Percentiles rank a stretch among this genome's conserved stretches.
Conservation (phyloP, 2,888 invertebrate species). For the Microctonus aethiopoides region DNA sequence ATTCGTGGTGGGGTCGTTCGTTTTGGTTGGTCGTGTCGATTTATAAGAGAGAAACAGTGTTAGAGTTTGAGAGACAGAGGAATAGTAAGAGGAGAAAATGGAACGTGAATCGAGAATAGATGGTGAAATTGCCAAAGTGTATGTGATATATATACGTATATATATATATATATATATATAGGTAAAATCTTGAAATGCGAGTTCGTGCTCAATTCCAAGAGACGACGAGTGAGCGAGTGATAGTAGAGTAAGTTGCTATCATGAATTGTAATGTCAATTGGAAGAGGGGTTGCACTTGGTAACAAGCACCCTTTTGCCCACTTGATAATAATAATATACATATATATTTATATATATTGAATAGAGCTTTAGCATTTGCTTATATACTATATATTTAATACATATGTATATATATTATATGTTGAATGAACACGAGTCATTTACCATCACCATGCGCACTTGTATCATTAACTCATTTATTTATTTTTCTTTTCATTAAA, state of each 20-base stretch:
- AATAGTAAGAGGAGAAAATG: no score
- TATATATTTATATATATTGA: neutral
- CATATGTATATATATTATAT: neutral
- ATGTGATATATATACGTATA: no score
- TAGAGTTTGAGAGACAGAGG: no score
- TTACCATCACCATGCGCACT: constrained; percentile 2
- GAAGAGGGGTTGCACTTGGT: neutral
- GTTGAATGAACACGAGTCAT: neutral
- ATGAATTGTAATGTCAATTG: constrained; percentile 25
- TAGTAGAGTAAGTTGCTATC: constrained; percentile 1
- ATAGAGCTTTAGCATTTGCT: neutral
- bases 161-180: no score
- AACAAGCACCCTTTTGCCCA: constrained; percentile 7
- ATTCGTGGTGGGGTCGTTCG: no score
- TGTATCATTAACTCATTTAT: neutral
- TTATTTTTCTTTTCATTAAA: neutral
- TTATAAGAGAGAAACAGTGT: no score
- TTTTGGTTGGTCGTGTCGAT: no score
- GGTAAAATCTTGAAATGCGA: constrained; percentile 6
- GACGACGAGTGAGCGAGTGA: constrained; percentile 21
- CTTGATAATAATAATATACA: neutral
- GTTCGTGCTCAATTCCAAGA: constrained; percentile 27
- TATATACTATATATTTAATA: neutral
- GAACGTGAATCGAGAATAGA: constrained; percentile 5
- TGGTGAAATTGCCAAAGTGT: constrained; percentile 12